phyloP scores from a whole-genome alignment of 1,140 invertebrate genomes.

The Portunus trituberculatus region DNA sequence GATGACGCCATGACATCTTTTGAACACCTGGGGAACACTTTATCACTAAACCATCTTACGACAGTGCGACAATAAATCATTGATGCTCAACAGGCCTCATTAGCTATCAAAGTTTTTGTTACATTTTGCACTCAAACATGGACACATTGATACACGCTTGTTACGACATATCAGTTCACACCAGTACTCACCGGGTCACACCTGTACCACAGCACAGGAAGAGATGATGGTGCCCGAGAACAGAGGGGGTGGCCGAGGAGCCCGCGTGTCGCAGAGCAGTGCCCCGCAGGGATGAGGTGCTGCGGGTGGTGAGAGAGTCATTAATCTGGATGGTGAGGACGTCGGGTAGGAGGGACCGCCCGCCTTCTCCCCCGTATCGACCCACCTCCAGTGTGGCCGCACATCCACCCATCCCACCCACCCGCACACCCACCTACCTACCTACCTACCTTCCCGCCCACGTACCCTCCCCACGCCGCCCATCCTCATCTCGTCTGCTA shows the following conservation, averaged over 20 bases:
- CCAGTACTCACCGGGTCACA: background rate
- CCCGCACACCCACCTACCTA: background rate
- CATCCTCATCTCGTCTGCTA: conserved; percentile 20
- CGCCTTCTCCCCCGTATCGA: background rate
- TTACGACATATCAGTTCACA: background rate
- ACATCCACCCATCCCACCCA: conserved; percentile 16
- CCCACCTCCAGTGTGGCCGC: conserved; percentile 6
- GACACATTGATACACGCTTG: no score
- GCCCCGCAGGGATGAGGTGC: conserved; percentile 6
- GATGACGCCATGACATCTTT: no score
- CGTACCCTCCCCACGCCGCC: background rate
- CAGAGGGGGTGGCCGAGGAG: background rate
- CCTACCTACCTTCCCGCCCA: background rate
- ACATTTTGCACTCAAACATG: no score
- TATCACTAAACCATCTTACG: no score
- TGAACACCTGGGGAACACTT: no score
- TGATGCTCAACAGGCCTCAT: no score
- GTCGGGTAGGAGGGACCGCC: background rate
- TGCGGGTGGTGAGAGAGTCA: conserved; percentile 9
- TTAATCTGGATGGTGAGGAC: conserved; percentile 12
- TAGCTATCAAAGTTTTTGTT: no score
- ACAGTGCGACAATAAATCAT: no score
- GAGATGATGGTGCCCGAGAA: background rate
- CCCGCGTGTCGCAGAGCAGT: conserved; percentile 5
- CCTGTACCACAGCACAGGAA: background rate